phyloP scores from a whole-genome alignment of 2,797 vertebrate species.

The Lacerta viridis region DNA sequence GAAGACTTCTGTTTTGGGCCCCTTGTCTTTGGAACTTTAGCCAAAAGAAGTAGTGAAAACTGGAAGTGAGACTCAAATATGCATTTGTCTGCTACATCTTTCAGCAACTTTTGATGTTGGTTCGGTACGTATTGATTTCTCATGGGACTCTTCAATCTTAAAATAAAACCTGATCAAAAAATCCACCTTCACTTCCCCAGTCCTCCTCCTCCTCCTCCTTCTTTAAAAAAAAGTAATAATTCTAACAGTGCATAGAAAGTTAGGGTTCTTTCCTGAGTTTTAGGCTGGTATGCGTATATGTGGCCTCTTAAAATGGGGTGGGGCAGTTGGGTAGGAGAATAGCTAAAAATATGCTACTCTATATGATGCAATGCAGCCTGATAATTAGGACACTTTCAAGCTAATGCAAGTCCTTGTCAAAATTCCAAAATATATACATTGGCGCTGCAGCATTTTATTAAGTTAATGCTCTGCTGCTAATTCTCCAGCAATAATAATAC shows the following conservation, averaged over 20 bases:
- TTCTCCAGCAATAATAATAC: neutral
- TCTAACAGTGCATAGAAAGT: neutral
- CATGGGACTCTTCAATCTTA: neutral
- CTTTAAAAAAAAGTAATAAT: neutral
- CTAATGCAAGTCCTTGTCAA: neutral
- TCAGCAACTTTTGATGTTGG: neutral
- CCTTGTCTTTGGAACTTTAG: neutral
- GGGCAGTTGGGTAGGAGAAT: neutral
- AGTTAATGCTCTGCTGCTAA: neutral
- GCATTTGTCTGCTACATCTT: neutral
- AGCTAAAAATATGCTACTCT: neutral
- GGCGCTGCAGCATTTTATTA: neutral
- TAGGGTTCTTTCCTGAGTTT: neutral
- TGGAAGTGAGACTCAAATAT: neutral
- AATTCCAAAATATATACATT: neutral
- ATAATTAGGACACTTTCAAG: neutral
- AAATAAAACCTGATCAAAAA: slow-evolving; percentile 8
- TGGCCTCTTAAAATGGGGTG: neutral
- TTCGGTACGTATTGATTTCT: neutral
- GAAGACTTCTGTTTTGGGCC: no score
- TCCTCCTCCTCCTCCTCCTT: neutral
- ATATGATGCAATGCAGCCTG: neutral
- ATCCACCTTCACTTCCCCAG: neutral
- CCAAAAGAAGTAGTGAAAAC: neutral
- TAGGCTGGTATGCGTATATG: no score